A percentile compares a stretch with the other conserved stretches of the same genome.
Evolutionary conservation across 2,797 vertebrate genomes (phyloP).

Genomic region (Cottoperca gobio): DNA sequence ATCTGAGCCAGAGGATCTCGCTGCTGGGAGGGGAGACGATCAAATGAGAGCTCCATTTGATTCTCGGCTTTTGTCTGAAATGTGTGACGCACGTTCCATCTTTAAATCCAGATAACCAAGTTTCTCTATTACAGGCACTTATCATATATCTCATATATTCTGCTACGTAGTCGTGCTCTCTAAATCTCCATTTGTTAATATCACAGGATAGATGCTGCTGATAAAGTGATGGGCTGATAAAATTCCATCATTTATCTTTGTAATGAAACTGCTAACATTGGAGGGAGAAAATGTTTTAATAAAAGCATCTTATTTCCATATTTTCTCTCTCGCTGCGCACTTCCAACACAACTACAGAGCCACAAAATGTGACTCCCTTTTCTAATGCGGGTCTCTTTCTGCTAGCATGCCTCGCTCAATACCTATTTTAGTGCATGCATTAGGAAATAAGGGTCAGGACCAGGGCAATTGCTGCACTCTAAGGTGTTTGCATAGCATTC

Average conservation of each 20-base stretch:
- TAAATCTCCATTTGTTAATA: conserved; percentile 50
- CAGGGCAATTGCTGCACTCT: conserved; percentile 11
- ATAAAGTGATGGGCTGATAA: conserved; percentile 50
- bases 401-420: conserved; percentile 45
- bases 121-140: conserved; percentile 41
- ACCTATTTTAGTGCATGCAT: conserved; percentile 44
- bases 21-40: conserved; percentile 25
- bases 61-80: conserved; percentile 47
- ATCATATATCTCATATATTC: conserved; percentile 52
- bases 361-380: conserved; percentile 13
- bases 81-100: conserved; percentile 47
- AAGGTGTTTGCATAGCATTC: conserved; percentile 41
- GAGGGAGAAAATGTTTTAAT: conserved; percentile 20
- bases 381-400: conserved; percentile 12
- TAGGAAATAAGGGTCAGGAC: conserved; percentile 43
- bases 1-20: conserved; percentile 45
- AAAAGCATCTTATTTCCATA: conserved; percentile 12
- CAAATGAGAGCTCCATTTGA: conserved; percentile 44
- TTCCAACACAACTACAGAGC: conserved; percentile 13
- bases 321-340: not conserved
- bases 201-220: conserved; percentile 41
- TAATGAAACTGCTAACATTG: conserved; percentile 40
- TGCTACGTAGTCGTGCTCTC: conserved; percentile 28
- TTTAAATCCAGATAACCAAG: conserved; percentile 51
- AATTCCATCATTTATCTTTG: conserved; percentile 49